Evolutionary conservation across 2,113 vertebrate genomes (phyloP), one percentile per base, ranked within the genome.

Genomic region (Rhinoptilus africanus): DNA sequence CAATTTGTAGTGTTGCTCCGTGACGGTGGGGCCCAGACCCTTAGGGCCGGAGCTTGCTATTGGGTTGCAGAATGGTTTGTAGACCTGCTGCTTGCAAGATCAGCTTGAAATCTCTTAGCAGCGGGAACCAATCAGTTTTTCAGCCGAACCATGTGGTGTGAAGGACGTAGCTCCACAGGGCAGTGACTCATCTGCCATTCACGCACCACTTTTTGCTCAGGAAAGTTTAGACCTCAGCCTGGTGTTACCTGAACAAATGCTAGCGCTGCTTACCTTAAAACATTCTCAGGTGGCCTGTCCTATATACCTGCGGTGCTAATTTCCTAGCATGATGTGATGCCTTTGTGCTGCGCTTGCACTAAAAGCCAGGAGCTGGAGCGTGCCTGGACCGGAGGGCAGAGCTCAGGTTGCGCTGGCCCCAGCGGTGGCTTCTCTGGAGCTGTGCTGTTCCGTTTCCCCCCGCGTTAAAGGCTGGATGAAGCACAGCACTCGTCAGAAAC

Each of bases 401-500:
- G 19, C 39, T 12, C 2, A 1, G 59, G 35, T 6, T 10, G 8
- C 0, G 5, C 51, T 60, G 66, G 56, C n/a, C 3, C 1, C 51
- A 68, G 51, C 2, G 4, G 47, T 35, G 67, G 41, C 59, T 69
- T 41, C 66, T 77, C 63, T 80, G 54, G 48, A 57, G 67, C 74
- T 62, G 19, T 69, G 62, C 15, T 53, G 4, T 35, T 85, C 76
- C 71, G 17, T 89, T 85, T 62, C 37, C 32, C 69, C 57, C 41
- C 8, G 2, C 8, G 1, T 69, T 76, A 60, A 82, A 68, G 74
- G 48, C 54, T 66, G 64, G 41, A 30, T 45, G 89, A 73, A 73
- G 71, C 78, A 64, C 50, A 59, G 81, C 8, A 1, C 53, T 57
- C 8, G 1, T 85, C 66, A 85, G 63, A 80, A 91, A 79, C 66